These are phyloP conservation scores for Crotalus adamanteus DNA, from an alignment of 2,797 vertebrate genomes.

Conservation along the genomic window DNA sequence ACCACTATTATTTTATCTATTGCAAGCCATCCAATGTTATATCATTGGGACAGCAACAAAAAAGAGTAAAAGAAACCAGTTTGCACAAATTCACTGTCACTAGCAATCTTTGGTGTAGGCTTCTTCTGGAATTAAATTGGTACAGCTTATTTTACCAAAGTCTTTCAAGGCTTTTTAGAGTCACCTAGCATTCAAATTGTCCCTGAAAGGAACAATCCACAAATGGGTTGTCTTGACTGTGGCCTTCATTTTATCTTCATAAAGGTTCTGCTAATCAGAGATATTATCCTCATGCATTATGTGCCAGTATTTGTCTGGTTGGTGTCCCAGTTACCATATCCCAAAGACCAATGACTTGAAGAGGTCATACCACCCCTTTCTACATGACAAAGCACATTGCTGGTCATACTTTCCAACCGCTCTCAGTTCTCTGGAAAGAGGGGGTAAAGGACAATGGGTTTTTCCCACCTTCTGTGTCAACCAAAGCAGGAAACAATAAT, in stretches of 20 bases:
- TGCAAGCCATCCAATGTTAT: neutral
- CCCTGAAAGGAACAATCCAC: neutral
- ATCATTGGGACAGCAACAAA: neutral
- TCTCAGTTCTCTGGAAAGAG: neutral
- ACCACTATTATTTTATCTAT: neutral
- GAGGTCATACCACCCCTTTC: neutral
- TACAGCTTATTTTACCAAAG: neutral
- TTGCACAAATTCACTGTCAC: neutral
- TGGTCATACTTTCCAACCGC: neutral
- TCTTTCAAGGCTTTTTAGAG: neutral
- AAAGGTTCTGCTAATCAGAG: neutral
- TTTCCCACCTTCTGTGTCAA: neutral
- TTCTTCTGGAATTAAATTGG: neutral
- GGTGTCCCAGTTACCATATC: neutral
- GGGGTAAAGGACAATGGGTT: neutral
- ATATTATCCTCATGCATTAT: neutral
- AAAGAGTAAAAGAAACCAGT: neutral
- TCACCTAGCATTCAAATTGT: neutral
- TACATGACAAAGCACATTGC: neutral
- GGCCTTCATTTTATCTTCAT: neutral
- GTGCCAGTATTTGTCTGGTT: neutral
- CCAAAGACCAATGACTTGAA: neutral
- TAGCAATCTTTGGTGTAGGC: neutral
- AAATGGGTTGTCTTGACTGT: neutral
- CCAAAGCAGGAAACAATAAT: neutral